Base-by-base conservation (phyloP, 2,113 vertebrate genomes). In the Hucho hucho region DNA sequence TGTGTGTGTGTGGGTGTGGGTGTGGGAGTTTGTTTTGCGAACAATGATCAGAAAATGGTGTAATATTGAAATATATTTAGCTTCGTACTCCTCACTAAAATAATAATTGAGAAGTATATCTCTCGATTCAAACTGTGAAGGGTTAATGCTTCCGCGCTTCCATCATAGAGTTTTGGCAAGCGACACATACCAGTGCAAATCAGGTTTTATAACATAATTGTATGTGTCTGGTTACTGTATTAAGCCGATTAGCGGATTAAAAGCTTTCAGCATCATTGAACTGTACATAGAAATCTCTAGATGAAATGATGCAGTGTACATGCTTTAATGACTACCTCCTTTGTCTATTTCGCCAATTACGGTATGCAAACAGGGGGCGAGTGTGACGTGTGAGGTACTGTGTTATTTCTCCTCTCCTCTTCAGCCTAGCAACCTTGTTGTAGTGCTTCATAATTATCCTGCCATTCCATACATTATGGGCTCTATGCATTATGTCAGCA, bases 131-230 rank as follows among this genome's bases (percentile, higher is more conserved):
- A n/a, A 7, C n/a, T n/a, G 16, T 6, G n/a, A 61, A 24, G 58
- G 47, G 77, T 58, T 59, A 25, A 46, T 16, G 63, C 43, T 61
- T 75, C 20, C 4, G 13, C 12, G 25, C 32, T 53, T 11, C 14
- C 49, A 24, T 20, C n/a, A 67, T 64, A 25, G 29, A 53, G 37
- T n/a, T 73, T 47, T 32, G 64, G 56, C 75, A 77, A 64, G 32
- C 29, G 3, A 13, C 56, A 20, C 13, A 3, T 37, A 72, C 18
- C 43, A 13, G 24, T 20, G 73, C 47, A 69, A 43, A 71, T 71
- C 70, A 49, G 49, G 73, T 76, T 84, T 84, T 76, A 81, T 81
- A 79, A 84, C 74, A 76, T 81, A 84, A 84, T 81, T 84, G 81
- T 79, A 84, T 70, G 68, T 81, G 70, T 79, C 49, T 61, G 72